phyloP scores from a whole-genome alignment of 2,888 invertebrate genomes.

The Mythimna impura region DNA sequence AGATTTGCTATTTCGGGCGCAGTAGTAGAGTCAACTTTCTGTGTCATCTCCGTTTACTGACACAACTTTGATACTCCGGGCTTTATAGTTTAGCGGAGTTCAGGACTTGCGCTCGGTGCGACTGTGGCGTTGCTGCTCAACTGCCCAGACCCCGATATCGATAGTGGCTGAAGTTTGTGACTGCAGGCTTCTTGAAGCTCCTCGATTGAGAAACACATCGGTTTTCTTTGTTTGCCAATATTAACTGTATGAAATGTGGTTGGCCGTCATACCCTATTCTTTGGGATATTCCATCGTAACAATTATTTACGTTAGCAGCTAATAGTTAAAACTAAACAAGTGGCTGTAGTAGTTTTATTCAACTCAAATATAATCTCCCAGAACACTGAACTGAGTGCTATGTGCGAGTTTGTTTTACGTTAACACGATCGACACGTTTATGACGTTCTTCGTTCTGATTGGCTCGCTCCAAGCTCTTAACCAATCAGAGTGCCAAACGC shows the following conservation, averaged over 20 bases:
- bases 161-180: conserved; percentile 6
- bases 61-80: background rate
- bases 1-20: background rate
- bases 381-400: background rate
- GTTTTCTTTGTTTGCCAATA: background rate
- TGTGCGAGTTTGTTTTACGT: no score
- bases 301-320: background rate
- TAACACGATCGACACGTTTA: no score
- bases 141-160: conserved; percentile 2
- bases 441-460: no score
- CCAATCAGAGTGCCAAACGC: no score
- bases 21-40: background rate
- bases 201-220: background rate
- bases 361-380: background rate
- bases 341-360: background rate
- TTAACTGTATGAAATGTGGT: background rate
- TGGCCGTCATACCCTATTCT: no score
- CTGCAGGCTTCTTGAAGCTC: conserved; percentile 3
- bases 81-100: conserved; percentile 18
- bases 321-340: background rate
- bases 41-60: background rate
- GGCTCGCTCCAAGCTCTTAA: no score
- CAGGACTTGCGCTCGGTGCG: background rate
- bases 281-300: background rate
- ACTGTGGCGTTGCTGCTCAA: background rate